phyloP scores from a whole-genome alignment of 2,113 vertebrate species.

The Mastomys natalensis region DNA sequence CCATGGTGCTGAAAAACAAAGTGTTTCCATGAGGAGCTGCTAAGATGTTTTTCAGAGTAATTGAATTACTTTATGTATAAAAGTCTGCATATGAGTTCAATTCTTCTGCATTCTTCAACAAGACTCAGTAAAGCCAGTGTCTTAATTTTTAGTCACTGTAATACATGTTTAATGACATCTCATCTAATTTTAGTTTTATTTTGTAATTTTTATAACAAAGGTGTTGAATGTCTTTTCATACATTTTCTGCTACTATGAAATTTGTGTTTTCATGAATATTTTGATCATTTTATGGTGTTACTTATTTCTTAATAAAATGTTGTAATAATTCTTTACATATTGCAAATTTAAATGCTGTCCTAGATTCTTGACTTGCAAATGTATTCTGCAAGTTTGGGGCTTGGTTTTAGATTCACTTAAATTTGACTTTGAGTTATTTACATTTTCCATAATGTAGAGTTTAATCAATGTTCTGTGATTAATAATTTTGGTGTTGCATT shows the following conservation, averaged over 20 bases:
- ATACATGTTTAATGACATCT: not conserved
- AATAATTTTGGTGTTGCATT: not conserved
- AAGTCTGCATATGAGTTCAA: not conserved
- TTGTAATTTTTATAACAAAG: not conserved
- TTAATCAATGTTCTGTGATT: not conserved
- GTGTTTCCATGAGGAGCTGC: not conserved
- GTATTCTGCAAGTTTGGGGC: not conserved
- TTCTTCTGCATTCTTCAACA: not conserved
- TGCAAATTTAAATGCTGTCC: not conserved
- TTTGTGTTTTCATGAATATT: not conserved
- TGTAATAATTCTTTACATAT: not conserved
- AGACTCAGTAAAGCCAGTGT: not conserved
- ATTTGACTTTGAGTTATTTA: not conserved
- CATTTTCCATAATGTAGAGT: not conserved
- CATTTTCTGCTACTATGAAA: not conserved
- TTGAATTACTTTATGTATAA: not conserved
- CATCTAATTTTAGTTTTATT: not conserved
- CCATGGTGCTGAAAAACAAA: not conserved
- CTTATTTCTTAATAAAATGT: not conserved
- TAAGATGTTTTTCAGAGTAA: not conserved
- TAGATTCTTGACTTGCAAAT: not conserved
- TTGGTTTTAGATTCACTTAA: conserved; percentile 9
- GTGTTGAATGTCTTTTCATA: not conserved
- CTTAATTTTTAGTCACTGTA: not conserved
- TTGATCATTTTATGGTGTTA: not conserved